Evolutionary conservation across 2,888 invertebrate species (phyloP).

Genomic region (Hedya salicella): DNA sequence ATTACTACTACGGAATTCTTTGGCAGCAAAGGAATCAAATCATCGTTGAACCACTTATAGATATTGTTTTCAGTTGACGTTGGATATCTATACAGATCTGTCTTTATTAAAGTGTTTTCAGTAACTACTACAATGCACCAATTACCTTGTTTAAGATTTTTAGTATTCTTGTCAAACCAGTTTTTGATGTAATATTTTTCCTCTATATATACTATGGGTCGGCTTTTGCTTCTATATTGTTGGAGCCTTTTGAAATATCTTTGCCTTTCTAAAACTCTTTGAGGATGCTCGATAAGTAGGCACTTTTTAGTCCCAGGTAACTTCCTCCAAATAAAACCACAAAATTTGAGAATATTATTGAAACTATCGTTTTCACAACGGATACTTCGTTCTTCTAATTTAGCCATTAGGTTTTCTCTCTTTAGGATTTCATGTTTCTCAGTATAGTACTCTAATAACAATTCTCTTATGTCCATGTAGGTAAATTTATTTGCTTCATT

Average conservation of each 20-base stretch:
- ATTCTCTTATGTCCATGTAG: slow-evolving; percentile 23
- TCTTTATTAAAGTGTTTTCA: slow-evolving; percentile 7
- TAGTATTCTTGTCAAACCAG: neutral
- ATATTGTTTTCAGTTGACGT: neutral
- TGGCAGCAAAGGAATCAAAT: slow-evolving; percentile 6
- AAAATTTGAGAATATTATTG: neutral
- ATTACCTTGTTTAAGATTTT: neutral
- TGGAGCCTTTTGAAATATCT: slow-evolving; percentile 20
- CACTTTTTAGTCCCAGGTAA: slow-evolving; percentile 10
- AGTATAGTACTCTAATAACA: slow-evolving; percentile 26
- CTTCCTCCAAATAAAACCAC: slow-evolving; percentile 23
- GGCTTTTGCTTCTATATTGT: slow-evolving; percentile 21
- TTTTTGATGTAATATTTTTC: neutral
- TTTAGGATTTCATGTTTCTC: slow-evolving; percentile 17
- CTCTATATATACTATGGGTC: slow-evolving; percentile 25
- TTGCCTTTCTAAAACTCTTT: slow-evolving; percentile 22
- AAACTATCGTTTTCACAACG: neutral
- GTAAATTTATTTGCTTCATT: neutral
- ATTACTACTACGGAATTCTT: slow-evolving; percentile 27
- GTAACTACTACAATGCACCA: slow-evolving; percentile 1
- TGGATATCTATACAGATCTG: neutral
- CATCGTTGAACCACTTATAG: neutral
- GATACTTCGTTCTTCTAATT: slow-evolving; percentile 1
- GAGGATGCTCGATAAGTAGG: slow-evolving; percentile 25
- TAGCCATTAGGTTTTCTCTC: neutral